Base-by-base conservation (phyloP, 2,113 vertebrate species). In the Ictalurus punctatus region DNA sequence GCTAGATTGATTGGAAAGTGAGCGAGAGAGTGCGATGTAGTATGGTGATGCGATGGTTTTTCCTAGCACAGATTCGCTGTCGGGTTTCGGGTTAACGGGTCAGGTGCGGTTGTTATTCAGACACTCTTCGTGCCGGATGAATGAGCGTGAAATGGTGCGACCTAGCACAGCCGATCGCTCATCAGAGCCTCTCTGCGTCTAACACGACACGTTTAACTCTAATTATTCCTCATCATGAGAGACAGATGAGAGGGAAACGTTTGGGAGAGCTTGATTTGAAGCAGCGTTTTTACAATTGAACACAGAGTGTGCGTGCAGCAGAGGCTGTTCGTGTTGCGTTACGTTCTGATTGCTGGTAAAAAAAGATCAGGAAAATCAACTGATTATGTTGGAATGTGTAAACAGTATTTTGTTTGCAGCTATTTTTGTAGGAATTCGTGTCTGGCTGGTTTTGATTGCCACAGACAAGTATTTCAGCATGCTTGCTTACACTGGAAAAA, bases 151-250 rank as follows among this genome's bases (percentile, higher is more conserved):
- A 40, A 58, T 59, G 27, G 34, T 34, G 59, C 63, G 56, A n/a
- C 21, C 19, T 61, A 78, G 23, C 85, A 44, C 71, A 63, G 71
- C 34, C 17, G 71, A 86, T 86, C 52, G 19, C n/a, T 86, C 30
- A 12, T 44, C 48, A n/a, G 21, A 25, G 34, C 52, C 25, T 58
- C 34, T 52, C 58, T n/a, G 56, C 21, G 25, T 86, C 85, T 19
- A 25, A 48, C 37, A 13, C 54, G 12, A 58, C 34, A 34, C 0
- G 10, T 74, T 74, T 21, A 9, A 23, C 71, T 44, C 71, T 1
- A 6, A 14, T 19, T 19, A 34, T 73, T 73, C 69, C 34, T 73
- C 17, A 0, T 40, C 63, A 86, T 30, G 56, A 59, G 73, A 65
- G 17, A 3, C 56, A 6, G 85, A 48, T 30, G 73, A 63, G 25